phyloP scores from a whole-genome alignment of 1,140 invertebrate genomes.

The Atta colombica region DNA sequence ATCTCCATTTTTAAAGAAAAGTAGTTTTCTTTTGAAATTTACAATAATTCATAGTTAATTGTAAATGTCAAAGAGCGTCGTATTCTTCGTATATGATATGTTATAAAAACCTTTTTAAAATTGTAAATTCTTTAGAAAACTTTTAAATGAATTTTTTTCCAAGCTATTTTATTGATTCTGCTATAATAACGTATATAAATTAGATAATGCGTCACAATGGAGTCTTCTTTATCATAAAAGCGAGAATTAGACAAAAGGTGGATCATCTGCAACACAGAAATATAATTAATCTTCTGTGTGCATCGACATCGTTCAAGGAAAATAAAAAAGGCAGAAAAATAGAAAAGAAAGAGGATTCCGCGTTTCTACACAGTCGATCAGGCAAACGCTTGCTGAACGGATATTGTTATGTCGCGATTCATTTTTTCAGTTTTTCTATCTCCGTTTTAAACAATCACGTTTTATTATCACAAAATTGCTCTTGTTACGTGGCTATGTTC shows the following conservation, averaged over 20 bases:
- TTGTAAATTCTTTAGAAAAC: slow-evolving; percentile 23
- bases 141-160: slow-evolving; percentile 4
- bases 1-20: not conserved
- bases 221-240: slow-evolving; percentile 13
- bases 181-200: slow-evolving; percentile 17
- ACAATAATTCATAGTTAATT: slow-evolving; percentile 7
- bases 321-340: not conserved
- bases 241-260: not conserved
- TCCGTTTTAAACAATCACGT: not conserved
- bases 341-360: not conserved
- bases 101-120: slow-evolving; percentile 2
- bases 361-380: not conserved
- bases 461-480: slow-evolving; percentile 7
- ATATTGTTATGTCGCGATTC: slow-evolving; percentile 27
- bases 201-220: not conserved
- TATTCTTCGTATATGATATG: not conserved
- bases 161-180: not conserved
- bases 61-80: not conserved
- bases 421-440: not conserved
- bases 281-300: slow-evolving; percentile 40
- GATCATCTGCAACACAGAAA: slow-evolving; percentile 13
- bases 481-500: not conserved
- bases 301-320: slow-evolving; percentile 15
- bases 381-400: not conserved
- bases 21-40: not conserved